Conservation (phyloP, 2,797 vertebrate genomes). For the Smutsia gigantea region DNA sequence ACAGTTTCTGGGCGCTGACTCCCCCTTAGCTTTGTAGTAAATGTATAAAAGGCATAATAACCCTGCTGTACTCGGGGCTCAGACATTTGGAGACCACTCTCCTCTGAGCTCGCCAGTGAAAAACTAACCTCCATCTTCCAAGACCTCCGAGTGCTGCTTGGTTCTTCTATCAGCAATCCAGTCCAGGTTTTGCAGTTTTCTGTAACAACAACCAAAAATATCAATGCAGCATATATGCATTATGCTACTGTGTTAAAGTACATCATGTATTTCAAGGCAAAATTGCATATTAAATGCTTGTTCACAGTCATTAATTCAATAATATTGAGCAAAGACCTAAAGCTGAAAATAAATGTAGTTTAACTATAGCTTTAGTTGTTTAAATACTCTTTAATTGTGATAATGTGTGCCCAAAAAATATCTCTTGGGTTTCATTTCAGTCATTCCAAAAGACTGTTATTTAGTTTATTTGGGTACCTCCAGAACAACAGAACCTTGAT, state of each 20-base stretch:
- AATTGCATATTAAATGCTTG: slow-evolving; percentile 23
- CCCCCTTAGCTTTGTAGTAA: too few species aligned
- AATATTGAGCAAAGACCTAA: background rate
- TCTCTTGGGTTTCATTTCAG: background rate
- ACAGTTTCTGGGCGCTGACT: too few species aligned
- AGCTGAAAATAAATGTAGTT: background rate
- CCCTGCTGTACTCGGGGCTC: too few species aligned
- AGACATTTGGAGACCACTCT: too few species aligned
- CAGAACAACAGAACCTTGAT: background rate
- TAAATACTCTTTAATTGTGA: background rate
- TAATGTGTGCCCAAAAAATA: background rate
- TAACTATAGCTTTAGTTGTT: background rate
- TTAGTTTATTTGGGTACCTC: background rate
- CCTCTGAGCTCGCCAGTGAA: too few species aligned
- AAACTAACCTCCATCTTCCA: too few species aligned
- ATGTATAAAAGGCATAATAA: too few species aligned
- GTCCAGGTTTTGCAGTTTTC: too few species aligned
- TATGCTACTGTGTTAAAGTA: background rate
- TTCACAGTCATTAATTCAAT: background rate
- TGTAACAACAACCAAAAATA: background rate
- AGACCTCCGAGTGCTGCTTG: too few species aligned
- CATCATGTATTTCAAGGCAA: background rate
- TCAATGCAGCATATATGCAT: background rate
- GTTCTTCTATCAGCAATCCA: too few species aligned
- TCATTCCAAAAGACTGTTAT: background rate